phyloP scores from a whole-genome alignment of 2,113 vertebrate species.

The Anas platyrhynchos region DNA sequence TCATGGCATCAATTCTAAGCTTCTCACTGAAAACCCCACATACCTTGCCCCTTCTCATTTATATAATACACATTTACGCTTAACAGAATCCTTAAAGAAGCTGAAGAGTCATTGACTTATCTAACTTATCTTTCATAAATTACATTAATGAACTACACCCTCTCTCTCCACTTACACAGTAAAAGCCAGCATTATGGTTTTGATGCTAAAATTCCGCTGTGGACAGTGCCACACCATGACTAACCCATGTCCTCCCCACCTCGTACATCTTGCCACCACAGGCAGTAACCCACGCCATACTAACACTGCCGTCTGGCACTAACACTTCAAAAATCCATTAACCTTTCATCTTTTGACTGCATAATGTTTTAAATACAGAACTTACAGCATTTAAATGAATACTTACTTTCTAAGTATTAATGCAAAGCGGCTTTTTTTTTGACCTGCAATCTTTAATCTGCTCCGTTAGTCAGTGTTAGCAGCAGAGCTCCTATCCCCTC shows the following conservation, averaged over 20 bases:
- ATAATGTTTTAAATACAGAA: neutral
- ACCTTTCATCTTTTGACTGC: neutral
- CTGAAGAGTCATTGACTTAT: neutral
- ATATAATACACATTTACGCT: neutral
- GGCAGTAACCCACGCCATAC: neutral
- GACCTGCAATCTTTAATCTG: conserved; percentile 9
- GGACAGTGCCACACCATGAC: neutral
- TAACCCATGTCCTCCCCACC: neutral
- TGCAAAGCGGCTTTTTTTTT: conserved; percentile 5
- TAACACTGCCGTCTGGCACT: neutral
- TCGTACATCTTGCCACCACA: neutral
- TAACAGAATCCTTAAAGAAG: neutral
- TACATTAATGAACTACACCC: neutral
- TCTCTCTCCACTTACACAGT: neutral
- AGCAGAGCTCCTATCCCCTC: neutral
- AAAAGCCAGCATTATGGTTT: neutral
- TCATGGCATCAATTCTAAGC: neutral
- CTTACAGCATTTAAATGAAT: neutral
- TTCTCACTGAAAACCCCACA: neutral
- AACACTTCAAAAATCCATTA: conserved; percentile 34
- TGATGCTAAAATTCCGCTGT: neutral
- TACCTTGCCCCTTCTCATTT: neutral
- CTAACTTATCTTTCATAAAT: neutral
- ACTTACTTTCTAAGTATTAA: neutral
- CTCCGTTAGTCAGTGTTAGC: neutral